These are phyloP conservation scores for Neomorphus geoffroyi DNA, from an alignment of 2,797 vertebrate species.

Conservation along the genomic window DNA sequence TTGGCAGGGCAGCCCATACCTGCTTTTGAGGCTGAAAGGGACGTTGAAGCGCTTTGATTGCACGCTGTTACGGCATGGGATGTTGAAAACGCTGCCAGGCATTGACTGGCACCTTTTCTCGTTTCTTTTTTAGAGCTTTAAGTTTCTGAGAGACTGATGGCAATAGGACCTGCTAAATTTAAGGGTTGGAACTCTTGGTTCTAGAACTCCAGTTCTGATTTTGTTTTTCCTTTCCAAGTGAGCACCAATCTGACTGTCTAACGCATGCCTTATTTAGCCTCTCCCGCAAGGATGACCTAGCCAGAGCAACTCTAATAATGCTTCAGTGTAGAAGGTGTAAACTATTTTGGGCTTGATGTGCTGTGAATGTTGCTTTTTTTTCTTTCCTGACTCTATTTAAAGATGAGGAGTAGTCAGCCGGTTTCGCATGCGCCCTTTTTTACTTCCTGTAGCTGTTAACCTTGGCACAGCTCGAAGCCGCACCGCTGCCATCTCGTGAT, in stretches of 20 bases:
- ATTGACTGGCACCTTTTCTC: slow-evolving; percentile 61
- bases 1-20: neutral
- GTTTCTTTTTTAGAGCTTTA: slow-evolving; percentile 76
- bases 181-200: slow-evolving; percentile 79
- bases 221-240: slow-evolving; percentile 70
- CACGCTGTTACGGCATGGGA: neutral
- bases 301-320: slow-evolving; percentile 87
- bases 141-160: slow-evolving; percentile 80
- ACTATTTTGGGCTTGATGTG: slow-evolving; percentile 93
- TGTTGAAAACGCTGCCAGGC: neutral
- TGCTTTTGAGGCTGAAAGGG: neutral
- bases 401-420: slow-evolving; percentile 73
- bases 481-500: slow-evolving; percentile 81
- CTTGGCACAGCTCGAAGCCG: slow-evolving; percentile 76
- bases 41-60: neutral
- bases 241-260: slow-evolving; percentile 88
- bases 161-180: slow-evolving; percentile 79
- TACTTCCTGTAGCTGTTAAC: slow-evolving; percentile 77
- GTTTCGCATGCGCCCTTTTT: slow-evolving; percentile 80
- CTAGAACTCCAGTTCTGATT: slow-evolving; percentile 69
- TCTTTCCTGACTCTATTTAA: slow-evolving; percentile 74
- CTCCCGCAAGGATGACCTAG: slow-evolving; percentile 84
- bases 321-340: slow-evolving; percentile 90
- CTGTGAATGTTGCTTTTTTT: slow-evolving; percentile 89
- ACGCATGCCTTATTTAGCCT: slow-evolving; percentile 99